A percentile compares a stretch with the other conserved stretches of the same genome.
Evolutionary conservation across 2,113 vertebrate genomes (phyloP).

Genomic region (Alouatta palliata): DNA sequence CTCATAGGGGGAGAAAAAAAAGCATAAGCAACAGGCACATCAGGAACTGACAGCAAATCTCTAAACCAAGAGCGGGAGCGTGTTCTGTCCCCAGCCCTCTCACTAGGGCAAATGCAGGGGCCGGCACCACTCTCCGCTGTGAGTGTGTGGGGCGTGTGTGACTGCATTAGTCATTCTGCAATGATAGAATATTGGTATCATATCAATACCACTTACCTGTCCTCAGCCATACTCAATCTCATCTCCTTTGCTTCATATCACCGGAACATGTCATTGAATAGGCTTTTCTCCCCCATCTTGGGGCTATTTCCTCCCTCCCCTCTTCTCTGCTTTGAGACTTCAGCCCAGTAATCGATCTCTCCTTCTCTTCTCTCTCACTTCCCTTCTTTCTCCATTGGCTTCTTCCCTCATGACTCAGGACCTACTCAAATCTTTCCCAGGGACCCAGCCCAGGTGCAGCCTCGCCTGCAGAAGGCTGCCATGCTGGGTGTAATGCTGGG

Average conservation of each 20-base stretch:
- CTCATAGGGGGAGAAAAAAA: not conserved
- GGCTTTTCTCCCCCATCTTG: not conserved
- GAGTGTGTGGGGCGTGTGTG: not conserved
- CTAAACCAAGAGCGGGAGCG: not conserved
- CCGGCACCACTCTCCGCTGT: accelerated
- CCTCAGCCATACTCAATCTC: not conserved
- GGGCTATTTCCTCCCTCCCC: not conserved
- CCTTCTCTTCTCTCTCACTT: not conserved
- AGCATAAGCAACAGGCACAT: not conserved
- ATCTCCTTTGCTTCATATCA: not conserved
- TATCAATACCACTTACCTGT: too few species aligned
- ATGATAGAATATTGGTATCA: not conserved
- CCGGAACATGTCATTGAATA: not conserved
- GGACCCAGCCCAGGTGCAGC: too few species aligned
- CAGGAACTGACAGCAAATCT: not conserved
- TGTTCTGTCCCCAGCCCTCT: not conserved
- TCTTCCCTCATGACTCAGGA: not conserved
- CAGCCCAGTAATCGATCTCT: not conserved
- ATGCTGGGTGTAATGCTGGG: accelerated
- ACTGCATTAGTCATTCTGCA: not conserved
- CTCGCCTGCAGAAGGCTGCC: not conserved
- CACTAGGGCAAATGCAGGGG: too few species aligned
- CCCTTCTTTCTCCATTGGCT: not conserved
- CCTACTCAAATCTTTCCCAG: not conserved
- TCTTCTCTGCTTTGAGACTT: not conserved